phyloP scores from a whole-genome alignment of 2,888 invertebrate genomes.

The Aspidapion aeneum region DNA sequence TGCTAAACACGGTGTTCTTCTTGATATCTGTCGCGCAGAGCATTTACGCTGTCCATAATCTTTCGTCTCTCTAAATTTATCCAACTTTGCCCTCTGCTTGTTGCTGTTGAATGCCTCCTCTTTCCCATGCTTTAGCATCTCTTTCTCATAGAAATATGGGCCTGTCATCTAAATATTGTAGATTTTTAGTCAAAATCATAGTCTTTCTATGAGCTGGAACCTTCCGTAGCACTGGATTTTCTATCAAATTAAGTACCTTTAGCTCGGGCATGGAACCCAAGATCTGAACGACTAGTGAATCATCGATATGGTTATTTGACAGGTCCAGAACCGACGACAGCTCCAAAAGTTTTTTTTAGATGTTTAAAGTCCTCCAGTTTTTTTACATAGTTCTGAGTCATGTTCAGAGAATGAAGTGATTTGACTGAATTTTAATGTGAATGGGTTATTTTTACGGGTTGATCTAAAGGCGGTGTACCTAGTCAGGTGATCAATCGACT shows the following conservation, averaged over 20 bases:
- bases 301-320: constrained; percentile 83
- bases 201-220: constrained; percentile 84
- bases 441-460: too few relatives aligned
- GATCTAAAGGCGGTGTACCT: too few relatives aligned
- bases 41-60: constrained; percentile 70
- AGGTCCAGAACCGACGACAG: constrained; percentile 84
- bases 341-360: constrained; percentile 46
- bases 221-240: constrained; percentile 82
- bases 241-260: constrained; percentile 78
- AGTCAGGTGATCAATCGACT: too few relatives aligned
- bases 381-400: constrained; percentile 80
- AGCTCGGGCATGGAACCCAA: constrained; percentile 67
- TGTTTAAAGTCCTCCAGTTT: constrained; percentile 59
- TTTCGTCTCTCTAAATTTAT: too few relatives aligned
- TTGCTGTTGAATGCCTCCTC: constrained; percentile 56
- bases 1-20: too few relatives aligned
- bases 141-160: constrained; percentile 89
- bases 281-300: constrained; percentile 70
- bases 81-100: constrained; percentile 59
- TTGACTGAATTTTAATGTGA: constrained; percentile 55
- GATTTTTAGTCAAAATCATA: constrained; percentile 65
- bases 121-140: constrained; percentile 90
- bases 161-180: constrained; percentile 84
- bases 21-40: constrained; percentile 41
- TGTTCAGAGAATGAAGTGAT: constrained; percentile 73